These are phyloP conservation scores for Lepidotrigona ventralis DNA, from an alignment of 1,140 invertebrate genomes.

Conservation along the genomic window DNA sequence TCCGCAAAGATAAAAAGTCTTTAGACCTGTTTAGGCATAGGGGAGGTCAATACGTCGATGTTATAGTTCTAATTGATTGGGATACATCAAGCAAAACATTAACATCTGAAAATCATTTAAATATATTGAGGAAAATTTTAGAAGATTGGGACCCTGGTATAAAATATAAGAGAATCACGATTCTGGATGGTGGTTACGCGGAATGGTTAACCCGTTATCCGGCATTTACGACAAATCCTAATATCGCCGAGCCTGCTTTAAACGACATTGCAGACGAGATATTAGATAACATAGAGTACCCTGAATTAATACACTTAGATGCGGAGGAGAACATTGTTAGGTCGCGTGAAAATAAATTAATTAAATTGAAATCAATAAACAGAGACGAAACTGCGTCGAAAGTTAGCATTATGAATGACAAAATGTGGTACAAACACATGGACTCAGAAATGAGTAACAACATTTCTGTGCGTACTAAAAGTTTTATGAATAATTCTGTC, in stretches of 20 bases:
- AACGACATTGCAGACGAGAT: slow-evolving; percentile 75
- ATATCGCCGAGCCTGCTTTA: slow-evolving; percentile 75
- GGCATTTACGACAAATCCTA: slow-evolving; percentile 86
- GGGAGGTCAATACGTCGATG: slow-evolving; percentile 83
- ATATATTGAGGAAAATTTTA: slow-evolving; percentile 82
- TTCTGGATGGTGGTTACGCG: slow-evolving; percentile 89
- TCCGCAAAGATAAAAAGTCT: slow-evolving; percentile 81
- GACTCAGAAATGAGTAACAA: slow-evolving; percentile 1
- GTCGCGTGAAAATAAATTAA: slow-evolving; percentile 73
- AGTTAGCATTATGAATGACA: neutral
- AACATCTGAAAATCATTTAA: slow-evolving; percentile 78
- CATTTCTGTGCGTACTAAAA: slow-evolving; percentile 25
- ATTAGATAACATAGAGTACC: slow-evolving; percentile 80
- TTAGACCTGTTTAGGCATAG: slow-evolving; percentile 82
- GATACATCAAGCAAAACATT: slow-evolving; percentile 81
- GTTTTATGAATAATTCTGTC: slow-evolving; percentile 14
- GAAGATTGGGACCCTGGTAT: slow-evolving; percentile 87
- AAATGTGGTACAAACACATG: slow-evolving; percentile 15
- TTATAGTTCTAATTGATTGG: slow-evolving; percentile 89
- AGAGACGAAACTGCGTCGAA: neutral
- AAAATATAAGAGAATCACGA: slow-evolving; percentile 83
- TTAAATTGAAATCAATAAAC: slow-evolving; percentile 44
- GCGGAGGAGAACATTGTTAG: slow-evolving; percentile 80
- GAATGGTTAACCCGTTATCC: slow-evolving; percentile 92
- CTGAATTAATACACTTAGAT: slow-evolving; percentile 81